A percentile compares a stretch with the other conserved stretches of the same genome.
Conservation (phyloP, 2,888 invertebrate genomes). For the Cataglyphis albicans region DNA sequence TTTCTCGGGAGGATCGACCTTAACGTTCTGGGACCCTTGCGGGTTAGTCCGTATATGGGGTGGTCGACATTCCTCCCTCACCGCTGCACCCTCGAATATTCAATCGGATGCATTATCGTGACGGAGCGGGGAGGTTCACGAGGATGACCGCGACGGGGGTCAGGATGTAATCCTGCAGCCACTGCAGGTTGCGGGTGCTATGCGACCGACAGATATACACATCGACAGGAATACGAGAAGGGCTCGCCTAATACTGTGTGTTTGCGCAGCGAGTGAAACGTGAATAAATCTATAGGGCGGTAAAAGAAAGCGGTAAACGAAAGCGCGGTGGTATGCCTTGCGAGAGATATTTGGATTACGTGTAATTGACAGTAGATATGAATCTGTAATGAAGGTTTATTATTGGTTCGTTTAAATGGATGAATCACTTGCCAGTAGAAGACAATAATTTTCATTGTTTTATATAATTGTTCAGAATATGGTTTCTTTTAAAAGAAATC, state of each 20-base stretch:
- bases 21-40: slow-evolving; percentile 75
- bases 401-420: slow-evolving; percentile 18
- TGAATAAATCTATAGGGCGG: slow-evolving; percentile 49
- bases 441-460: background rate
- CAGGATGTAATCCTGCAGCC: slow-evolving; percentile 68
- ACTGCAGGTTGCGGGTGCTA: slow-evolving; percentile 46
- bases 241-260: slow-evolving; percentile 40
- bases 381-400: slow-evolving; percentile 46
- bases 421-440: slow-evolving; percentile 8
- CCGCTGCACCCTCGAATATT: slow-evolving; percentile 78
- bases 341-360: slow-evolving; percentile 49
- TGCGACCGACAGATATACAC: slow-evolving; percentile 48
- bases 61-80: slow-evolving; percentile 21
- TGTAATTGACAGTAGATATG: slow-evolving; percentile 54
- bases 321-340: slow-evolving; percentile 41
- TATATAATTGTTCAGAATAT: background rate
- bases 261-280: slow-evolving; percentile 45
- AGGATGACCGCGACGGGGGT: slow-evolving; percentile 47
- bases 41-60: slow-evolving; percentile 64
- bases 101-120: slow-evolving; percentile 81
- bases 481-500: background rate
- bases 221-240: slow-evolving; percentile 29
- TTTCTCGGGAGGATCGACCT: slow-evolving; percentile 62
- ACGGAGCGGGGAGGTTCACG: background rate
- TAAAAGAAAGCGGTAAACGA: background rate